These are phyloP conservation scores for Octomys mimax DNA, from an alignment of 2,797 vertebrate species.

Conservation along the genomic window DNA sequence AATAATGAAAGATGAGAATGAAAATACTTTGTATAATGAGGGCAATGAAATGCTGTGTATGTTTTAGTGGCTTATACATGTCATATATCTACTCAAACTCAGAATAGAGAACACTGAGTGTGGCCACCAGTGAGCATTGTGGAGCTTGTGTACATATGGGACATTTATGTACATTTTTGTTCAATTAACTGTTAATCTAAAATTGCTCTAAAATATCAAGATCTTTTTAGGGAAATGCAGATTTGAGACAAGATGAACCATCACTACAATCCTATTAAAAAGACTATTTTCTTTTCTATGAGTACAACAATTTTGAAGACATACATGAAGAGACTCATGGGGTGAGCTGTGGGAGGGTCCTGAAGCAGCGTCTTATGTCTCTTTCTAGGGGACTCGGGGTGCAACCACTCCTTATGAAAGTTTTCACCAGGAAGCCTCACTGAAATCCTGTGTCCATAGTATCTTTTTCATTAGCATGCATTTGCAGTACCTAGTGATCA, in stretches of 20 bases:
- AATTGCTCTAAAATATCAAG: neutral
- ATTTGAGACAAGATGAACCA: neutral
- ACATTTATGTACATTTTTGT: neutral
- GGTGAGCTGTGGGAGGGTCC: neutral
- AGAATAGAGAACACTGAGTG: neutral
- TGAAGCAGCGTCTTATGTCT: neutral
- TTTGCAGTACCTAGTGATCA: neutral
- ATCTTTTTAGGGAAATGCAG: neutral
- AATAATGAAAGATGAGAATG: neutral
- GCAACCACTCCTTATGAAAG: neutral
- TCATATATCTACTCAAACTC: neutral
- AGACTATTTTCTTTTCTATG: neutral
- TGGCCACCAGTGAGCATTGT: neutral
- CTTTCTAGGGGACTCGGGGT: neutral
- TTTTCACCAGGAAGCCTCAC: neutral
- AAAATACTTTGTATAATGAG: neutral
- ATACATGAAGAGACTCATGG: neutral
- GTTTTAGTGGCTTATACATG: neutral
- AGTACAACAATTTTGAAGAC: neutral
- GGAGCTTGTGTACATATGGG: neutral
- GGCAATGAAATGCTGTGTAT: neutral
- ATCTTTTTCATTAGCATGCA: neutral
- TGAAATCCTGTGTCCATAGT: neutral
- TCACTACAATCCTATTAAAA: neutral
- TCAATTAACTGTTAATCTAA: neutral